A percentile compares a stretch with the other conserved stretches of the same genome.
phyloP scores from a whole-genome alignment of 2,888 invertebrate species.

The Tenthredo mesomela region DNA sequence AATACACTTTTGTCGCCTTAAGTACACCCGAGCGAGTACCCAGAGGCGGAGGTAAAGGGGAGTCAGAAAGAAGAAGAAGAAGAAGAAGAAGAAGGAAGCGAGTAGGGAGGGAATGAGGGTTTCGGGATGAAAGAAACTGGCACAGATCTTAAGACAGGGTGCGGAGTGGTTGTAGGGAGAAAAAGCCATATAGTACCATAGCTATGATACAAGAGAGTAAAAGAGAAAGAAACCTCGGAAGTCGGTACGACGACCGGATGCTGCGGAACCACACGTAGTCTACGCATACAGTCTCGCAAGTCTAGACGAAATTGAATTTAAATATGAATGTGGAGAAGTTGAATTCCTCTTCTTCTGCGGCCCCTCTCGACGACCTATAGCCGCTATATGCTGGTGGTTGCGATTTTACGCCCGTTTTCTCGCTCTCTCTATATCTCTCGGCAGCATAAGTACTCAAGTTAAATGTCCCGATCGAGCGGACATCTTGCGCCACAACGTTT shows the following conservation, averaged over 20 bases:
- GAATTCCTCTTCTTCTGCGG: background rate
- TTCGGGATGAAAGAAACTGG: conserved; percentile 21
- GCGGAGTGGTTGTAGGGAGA: background rate
- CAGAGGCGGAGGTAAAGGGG: background rate
- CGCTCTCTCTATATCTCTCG: background rate
- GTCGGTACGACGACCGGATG: conserved; percentile 7
- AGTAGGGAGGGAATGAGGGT: background rate
- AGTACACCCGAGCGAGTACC: conserved; percentile 14
- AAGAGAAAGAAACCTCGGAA: background rate
- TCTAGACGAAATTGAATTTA: conserved; percentile 60
- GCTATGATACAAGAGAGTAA: background rate
- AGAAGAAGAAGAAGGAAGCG: background rate
- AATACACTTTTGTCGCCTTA: conserved; percentile 16
- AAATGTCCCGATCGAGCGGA: background rate
- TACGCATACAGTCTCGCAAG: conserved; percentile 29
- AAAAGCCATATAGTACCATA: background rate
- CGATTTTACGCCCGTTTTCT: conserved; percentile 14
- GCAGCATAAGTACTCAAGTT: background rate
- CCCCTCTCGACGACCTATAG: background rate
- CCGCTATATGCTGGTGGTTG: background rate
- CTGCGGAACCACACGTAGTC: conserved; percentile 22
- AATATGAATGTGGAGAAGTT: conserved; percentile 58
- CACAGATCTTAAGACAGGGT: conserved; percentile 5
- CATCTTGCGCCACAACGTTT: no score
- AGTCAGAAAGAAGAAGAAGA: background rate